phyloP scores from a whole-genome alignment of 2,797 vertebrate species.

The Acomys russatus region DNA sequence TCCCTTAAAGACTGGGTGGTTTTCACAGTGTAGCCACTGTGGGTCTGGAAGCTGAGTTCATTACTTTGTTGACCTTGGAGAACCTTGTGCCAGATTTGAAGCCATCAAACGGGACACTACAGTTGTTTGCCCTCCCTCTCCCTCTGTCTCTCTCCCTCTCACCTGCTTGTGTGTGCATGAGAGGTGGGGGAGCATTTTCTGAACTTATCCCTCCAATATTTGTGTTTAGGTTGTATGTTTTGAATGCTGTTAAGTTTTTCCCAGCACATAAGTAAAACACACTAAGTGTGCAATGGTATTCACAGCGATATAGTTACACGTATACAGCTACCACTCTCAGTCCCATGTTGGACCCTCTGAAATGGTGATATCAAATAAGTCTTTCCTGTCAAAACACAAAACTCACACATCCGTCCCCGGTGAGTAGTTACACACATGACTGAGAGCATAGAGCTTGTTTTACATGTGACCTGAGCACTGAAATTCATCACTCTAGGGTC shows the following conservation, averaged over 20 bases:
- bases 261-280: background rate
- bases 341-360: background rate
- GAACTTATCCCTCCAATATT: background rate
- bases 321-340: background rate
- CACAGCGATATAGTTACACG: background rate
- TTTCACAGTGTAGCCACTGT: background rate
- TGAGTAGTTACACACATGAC: background rate
- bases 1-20: background rate
- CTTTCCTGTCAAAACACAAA: background rate
- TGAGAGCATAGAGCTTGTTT: slow-evolving; percentile 1
- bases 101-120: background rate
- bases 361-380: background rate
- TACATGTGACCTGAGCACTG: background rate
- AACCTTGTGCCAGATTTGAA: background rate
- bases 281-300: background rate
- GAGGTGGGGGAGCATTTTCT: background rate
- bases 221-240: background rate
- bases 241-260: slow-evolving; percentile 20
- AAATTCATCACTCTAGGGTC: background rate
- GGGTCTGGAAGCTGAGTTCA: background rate
- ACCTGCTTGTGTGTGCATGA: no score
- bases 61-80: background rate
- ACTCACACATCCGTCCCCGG: background rate
- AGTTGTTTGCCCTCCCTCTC: no score
- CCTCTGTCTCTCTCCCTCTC: no score